Evolutionary conservation across 1,140 invertebrate species (phyloP).

Genomic region (Limonius californicus): DNA sequence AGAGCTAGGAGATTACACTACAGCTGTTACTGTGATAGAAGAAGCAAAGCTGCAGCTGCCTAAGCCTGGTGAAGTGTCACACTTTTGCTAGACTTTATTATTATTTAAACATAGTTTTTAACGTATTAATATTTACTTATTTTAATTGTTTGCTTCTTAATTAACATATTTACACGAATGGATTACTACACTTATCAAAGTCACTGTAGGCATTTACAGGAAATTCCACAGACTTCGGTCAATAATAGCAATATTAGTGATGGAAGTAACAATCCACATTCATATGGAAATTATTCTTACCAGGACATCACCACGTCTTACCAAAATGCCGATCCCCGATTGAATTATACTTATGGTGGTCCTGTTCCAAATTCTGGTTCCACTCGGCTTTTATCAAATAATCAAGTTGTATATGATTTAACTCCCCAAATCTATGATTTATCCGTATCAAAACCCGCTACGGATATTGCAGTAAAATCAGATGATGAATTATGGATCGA

Average conservation of each 20-base stretch:
- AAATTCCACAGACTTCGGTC: too few species aligned
- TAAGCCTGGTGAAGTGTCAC: constrained; percentile 35
- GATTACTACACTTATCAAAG: too few species aligned
- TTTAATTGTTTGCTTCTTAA: background rate
- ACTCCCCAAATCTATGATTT: background rate
- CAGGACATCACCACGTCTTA: background rate
- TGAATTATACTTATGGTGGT: background rate
- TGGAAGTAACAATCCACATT: too few species aligned
- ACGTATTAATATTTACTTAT: constrained; percentile 32
- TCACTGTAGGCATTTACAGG: too few species aligned
- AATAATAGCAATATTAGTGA: too few species aligned
- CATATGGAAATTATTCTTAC: too few species aligned
- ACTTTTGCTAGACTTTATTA: too few species aligned
- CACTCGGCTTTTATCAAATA: background rate
- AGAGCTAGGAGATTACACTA: constrained; percentile 66
- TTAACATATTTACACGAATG: too few species aligned
- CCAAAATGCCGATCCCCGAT: background rate
- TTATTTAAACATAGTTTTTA: constrained; percentile 5
- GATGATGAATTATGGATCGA: constrained; percentile 34
- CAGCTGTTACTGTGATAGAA: constrained; percentile 64
- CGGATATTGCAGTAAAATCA: constrained; percentile 18
- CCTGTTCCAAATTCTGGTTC: background rate
- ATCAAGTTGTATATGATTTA: background rate
- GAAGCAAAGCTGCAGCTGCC: constrained; percentile 66
- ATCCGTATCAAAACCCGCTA: background rate